Conservation (phyloP, 2,113 vertebrate species). For the Thryonomys swinderianus region DNA sequence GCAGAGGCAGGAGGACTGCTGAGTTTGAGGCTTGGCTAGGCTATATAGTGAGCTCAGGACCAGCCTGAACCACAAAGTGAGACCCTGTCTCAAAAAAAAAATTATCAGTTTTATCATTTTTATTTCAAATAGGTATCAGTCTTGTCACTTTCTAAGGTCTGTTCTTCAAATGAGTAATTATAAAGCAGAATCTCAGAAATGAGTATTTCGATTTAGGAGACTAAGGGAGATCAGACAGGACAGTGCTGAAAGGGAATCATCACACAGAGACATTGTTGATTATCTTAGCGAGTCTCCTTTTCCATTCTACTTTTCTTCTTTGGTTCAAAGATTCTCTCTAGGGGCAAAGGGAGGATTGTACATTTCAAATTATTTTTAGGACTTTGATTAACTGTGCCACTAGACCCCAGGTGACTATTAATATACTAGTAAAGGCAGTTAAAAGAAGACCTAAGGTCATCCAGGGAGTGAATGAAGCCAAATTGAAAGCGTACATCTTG, state of each 20-base stretch:
- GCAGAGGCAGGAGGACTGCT: too few species aligned
- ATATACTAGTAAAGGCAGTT: conserved; percentile 81
- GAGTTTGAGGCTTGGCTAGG: too few species aligned
- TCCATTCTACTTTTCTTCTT: conserved; percentile 75
- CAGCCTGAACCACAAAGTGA: too few species aligned
- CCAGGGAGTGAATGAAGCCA: conserved; percentile 76
- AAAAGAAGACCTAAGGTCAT: conserved; percentile 83
- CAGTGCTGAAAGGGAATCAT: conserved; percentile 59
- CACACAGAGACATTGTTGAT: conserved; percentile 76
- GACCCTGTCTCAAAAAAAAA: too few species aligned
- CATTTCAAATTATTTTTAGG: conserved; percentile 81
- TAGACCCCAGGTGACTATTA: conserved; percentile 81
- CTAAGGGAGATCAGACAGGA: conserved; percentile 59
- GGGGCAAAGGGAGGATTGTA: conserved; percentile 61
- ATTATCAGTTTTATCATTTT: conserved; percentile 65
- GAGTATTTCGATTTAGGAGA: conserved; percentile 66
- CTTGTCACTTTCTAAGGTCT: conserved; percentile 64
- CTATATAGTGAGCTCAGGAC: too few species aligned
- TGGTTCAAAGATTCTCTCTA: conserved; percentile 75
- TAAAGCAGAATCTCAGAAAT: conserved; percentile 65
- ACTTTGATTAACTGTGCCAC: conserved; percentile 80
- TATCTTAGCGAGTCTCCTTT: conserved; percentile 71
- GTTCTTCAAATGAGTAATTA: conserved; percentile 64
- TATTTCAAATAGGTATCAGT: conserved; percentile 65
- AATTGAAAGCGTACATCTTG: conserved; percentile 79